These are phyloP conservation scores for Syngnathus typhle DNA, from an alignment of 2,113 vertebrate genomes.

Conservation along the genomic window DNA sequence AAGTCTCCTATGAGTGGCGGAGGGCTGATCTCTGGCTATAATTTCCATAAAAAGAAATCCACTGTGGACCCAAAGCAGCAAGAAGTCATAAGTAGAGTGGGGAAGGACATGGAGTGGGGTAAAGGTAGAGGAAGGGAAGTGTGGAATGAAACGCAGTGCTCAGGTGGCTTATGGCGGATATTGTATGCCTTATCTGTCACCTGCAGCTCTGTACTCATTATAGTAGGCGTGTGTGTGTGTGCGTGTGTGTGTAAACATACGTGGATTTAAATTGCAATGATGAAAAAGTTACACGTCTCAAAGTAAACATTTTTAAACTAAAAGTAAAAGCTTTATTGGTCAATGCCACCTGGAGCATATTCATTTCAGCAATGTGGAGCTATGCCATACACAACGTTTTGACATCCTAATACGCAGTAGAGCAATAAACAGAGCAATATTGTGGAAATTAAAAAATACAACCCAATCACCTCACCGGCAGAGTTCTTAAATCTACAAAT, in stretches of 20 bases:
- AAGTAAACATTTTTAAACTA: constrained; percentile 8
- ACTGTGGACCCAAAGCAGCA: constrained; percentile 26
- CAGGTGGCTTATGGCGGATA: constrained; percentile 54
- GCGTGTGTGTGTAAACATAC: not conserved
- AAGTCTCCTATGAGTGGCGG: constrained; percentile 7
- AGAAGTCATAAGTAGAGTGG: constrained; percentile 31
- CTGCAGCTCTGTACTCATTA: constrained; percentile 69
- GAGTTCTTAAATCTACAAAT: not conserved
- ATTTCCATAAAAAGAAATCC: constrained; percentile 17
- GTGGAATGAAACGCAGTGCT: constrained; percentile 42
- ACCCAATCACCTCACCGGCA: not conserved
- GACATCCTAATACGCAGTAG: not conserved
- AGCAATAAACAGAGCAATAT: not conserved
- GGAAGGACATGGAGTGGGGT: constrained; percentile 16
- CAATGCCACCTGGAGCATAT: not conserved
- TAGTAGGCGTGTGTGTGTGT: constrained; percentile 23
- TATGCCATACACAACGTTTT: not conserved
- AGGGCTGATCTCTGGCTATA: constrained; percentile 9
- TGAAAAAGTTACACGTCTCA: constrained; percentile 13
- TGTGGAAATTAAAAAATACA: not conserved
- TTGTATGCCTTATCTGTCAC: constrained; percentile 69
- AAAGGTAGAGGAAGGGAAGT: constrained; percentile 16
- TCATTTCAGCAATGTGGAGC: not conserved
- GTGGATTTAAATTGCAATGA: constrained; percentile 13
- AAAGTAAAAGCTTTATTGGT: not conserved